These are phyloP conservation scores for Panulirus ornatus DNA, from an alignment of 1,140 invertebrate species.

Conservation along the genomic window DNA sequence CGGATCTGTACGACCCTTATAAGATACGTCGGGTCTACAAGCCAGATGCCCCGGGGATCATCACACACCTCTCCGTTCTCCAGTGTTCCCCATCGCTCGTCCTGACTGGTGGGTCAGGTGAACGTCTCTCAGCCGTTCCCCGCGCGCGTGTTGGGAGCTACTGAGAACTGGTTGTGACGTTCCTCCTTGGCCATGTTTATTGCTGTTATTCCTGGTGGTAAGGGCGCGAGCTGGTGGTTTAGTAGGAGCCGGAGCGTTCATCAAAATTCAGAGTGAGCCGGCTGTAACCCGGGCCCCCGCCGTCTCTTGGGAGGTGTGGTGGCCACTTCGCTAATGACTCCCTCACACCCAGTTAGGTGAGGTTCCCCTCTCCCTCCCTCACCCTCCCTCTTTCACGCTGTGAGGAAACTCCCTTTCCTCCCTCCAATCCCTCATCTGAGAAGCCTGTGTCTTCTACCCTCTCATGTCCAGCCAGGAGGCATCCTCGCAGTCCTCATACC, in stretches of 20 bases:
- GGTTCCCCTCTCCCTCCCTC: too few species aligned
- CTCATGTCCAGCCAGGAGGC: too few species aligned
- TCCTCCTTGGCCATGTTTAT: background rate
- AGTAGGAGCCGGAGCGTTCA: background rate
- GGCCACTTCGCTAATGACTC: constrained; percentile 8
- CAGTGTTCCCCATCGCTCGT: background rate
- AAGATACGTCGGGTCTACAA: too few species aligned
- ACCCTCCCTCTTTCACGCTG: too few species aligned
- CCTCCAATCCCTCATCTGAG: too few species aligned
- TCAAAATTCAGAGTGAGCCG: background rate
- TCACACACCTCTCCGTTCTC: background rate
- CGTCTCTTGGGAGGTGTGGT: background rate
- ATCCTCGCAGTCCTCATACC: too few species aligned
- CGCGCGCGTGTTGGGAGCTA: background rate
- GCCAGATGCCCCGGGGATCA: too few species aligned
- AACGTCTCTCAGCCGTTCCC: background rate
- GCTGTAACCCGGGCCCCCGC: background rate
- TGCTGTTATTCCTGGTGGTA: background rate
- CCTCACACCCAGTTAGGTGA: background rate
- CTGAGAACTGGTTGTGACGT: background rate
- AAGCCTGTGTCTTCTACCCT: too few species aligned
- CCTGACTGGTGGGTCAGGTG: background rate
- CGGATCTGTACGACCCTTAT: too few species aligned
- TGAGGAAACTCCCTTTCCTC: too few species aligned
- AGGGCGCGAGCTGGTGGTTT: constrained; percentile 2